phyloP scores from a whole-genome alignment of 2,888 invertebrate species.

The Volucella inflata region DNA sequence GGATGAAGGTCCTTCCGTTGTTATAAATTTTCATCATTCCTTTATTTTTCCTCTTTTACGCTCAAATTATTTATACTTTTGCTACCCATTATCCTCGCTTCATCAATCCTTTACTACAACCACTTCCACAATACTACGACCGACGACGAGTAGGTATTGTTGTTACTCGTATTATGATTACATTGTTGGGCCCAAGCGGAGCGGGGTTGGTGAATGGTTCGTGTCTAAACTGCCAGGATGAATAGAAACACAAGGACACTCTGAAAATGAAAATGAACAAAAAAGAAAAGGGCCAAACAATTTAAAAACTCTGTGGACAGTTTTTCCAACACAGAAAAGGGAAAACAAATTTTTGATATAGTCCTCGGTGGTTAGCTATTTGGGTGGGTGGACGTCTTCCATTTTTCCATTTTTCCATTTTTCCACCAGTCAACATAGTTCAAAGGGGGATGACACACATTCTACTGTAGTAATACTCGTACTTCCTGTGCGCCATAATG shows the following conservation, averaged over 20 bases:
- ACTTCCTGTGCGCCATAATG: conserved; percentile 58
- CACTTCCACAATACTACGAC: conserved; percentile 46
- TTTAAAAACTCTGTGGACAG: conserved; percentile 41
- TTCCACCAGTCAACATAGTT: conserved; percentile 31
- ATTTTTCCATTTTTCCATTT: conserved; percentile 5
- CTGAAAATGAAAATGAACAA: not conserved
- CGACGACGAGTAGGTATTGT: conserved; percentile 41
- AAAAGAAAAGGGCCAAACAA: conserved; percentile 32
- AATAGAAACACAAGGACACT: conserved; percentile 33
- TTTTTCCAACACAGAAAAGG: conserved; percentile 17
- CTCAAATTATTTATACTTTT: conserved; percentile 70
- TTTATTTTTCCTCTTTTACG: conserved; percentile 47
- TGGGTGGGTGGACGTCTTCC: not conserved
- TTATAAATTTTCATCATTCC: conserved; percentile 46
- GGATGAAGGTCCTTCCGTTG: conserved; percentile 35
- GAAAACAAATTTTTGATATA: conserved; percentile 36
- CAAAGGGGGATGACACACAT: conserved; percentile 36
- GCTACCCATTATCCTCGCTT: conserved; percentile 62
- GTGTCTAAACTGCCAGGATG: conserved; percentile 47
- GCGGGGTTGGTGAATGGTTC: conserved; percentile 19
- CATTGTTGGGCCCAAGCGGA: conserved; percentile 12
- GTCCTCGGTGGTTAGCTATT: conserved; percentile 14
- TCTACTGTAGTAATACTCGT: conserved; percentile 46
- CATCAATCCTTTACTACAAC: conserved; percentile 71
- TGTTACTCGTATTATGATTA: conserved; percentile 70